Evolutionary conservation across 35 echinoderm and acorn worm genomes (phyloP).

Genomic region (Stichopus chloronotus): DNA sequence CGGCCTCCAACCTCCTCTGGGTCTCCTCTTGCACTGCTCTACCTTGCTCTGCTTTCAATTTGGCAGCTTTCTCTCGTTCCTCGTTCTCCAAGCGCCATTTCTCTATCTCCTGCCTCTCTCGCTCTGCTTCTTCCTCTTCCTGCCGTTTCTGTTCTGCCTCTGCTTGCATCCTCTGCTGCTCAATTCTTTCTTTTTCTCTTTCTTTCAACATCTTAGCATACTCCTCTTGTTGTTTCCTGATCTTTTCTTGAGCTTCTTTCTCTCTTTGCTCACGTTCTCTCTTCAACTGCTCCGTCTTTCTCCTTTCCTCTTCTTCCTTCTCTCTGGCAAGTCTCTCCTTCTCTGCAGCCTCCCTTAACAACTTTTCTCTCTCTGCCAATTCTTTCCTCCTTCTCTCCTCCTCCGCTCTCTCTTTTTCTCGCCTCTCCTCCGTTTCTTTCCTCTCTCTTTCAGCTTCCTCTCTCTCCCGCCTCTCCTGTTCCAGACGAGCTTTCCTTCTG

Average conservation of each 20-base stretch:
- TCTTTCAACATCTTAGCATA: slow-evolving; percentile 53
- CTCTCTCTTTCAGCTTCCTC: slow-evolving; percentile 55
- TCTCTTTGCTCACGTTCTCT: slow-evolving; percentile 46
- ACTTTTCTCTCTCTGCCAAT: slow-evolving; percentile 43
- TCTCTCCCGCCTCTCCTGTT: slow-evolving; percentile 38
- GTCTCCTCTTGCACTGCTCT: slow-evolving; percentile 41
- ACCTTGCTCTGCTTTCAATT: slow-evolving; percentile 42
- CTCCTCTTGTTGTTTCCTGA: slow-evolving; percentile 48
- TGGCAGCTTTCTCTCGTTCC: slow-evolving; percentile 67
- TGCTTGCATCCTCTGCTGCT: slow-evolving; percentile 4
- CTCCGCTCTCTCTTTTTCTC: slow-evolving; percentile 60
- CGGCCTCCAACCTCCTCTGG: slow-evolving; percentile 50
- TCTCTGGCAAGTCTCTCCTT: slow-evolving; percentile 41
- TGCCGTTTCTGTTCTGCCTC: slow-evolving; percentile 45
- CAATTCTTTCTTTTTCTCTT: slow-evolving; percentile 44
- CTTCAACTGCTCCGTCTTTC: slow-evolving; percentile 45
- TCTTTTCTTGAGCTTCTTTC: slow-evolving; percentile 46
- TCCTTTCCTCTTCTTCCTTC: slow-evolving; percentile 56
- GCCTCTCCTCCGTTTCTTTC: slow-evolving; percentile 68
- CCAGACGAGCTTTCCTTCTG: slow-evolving; percentile 57
- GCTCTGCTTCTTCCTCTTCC: slow-evolving; percentile 58
- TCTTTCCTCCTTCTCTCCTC: slow-evolving; percentile 60
- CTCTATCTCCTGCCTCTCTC: slow-evolving; percentile 41
- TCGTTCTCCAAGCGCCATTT: slow-evolving; percentile 46
- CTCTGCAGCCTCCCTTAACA: slow-evolving; percentile 59